Percentiles rank a stretch among this genome's conserved stretches.
Evolutionary conservation across 1,140 invertebrate species (phyloP).

Genomic region (Drosophila prosaltans): DNA sequence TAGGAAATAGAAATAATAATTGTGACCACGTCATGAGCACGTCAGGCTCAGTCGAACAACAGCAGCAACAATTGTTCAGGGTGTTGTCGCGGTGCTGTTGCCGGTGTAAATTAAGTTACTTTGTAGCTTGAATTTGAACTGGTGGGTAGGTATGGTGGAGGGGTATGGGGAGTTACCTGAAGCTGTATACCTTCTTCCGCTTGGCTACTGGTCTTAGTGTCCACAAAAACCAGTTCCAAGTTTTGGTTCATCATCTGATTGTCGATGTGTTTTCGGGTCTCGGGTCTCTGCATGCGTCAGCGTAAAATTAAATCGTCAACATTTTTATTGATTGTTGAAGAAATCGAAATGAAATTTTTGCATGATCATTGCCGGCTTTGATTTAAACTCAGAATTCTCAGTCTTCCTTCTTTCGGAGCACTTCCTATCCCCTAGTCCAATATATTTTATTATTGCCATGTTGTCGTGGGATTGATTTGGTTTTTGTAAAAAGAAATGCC

Average conservation of each 20-base stretch:
- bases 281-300: slow-evolving; percentile 64
- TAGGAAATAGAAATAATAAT: slow-evolving; percentile 68
- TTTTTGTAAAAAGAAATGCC: slow-evolving; percentile 42
- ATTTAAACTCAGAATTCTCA: slow-evolving; percentile 28
- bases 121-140: slow-evolving; percentile 42
- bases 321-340: slow-evolving; percentile 73
- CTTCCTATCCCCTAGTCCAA: slow-evolving; percentile 52
- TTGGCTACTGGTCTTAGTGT: slow-evolving; percentile 70
- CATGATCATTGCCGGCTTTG: slow-evolving; percentile 76
- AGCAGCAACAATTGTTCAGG: slow-evolving; percentile 55
- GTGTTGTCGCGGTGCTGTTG: slow-evolving; percentile 16
- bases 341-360: slow-evolving; percentile 57
- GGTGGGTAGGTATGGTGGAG: not conserved
- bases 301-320: slow-evolving; percentile 74
- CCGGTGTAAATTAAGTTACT: slow-evolving; percentile 74
- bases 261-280: slow-evolving; percentile 11
- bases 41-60: slow-evolving; percentile 37
- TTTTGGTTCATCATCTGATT: slow-evolving; percentile 53
- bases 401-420: slow-evolving; percentile 29
- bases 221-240: slow-evolving; percentile 54
- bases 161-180: not conserved
- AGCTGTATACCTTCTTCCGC: slow-evolving; percentile 53
- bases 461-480: slow-evolving; percentile 57
- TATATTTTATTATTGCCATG: not conserved
- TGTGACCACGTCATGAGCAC: slow-evolving; percentile 72